phyloP scores from a whole-genome alignment of 2,797 vertebrate species.

The Crenuchus spilurus region DNA sequence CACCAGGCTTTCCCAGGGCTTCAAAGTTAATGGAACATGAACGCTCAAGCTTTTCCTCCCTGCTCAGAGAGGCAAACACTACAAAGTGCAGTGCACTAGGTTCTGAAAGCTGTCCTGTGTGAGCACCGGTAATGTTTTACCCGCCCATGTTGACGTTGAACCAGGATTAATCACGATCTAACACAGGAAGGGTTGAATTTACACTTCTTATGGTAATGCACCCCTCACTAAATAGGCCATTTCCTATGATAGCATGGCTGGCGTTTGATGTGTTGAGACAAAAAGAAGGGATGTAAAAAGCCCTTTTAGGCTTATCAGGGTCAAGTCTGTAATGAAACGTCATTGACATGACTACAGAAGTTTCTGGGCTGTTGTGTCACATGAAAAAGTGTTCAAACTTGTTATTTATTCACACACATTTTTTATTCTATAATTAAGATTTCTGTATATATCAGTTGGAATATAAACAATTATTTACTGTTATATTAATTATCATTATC shows the following conservation, averaged over 20 bases:
- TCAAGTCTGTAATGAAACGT: no score
- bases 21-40: conserved; percentile 46
- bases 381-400: no score
- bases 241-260: conserved; percentile 46
- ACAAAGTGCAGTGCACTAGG: conserved; percentile 1
- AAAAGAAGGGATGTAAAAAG: no score
- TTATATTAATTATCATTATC: no score
- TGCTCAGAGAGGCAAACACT: conserved; percentile 35
- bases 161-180: conserved; percentile 32
- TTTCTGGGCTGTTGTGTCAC: no score
- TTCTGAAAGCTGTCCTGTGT: conserved; percentile 14
- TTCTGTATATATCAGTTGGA: no score
- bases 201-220: conserved; percentile 47
- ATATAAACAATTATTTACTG: no score
- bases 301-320: no score
- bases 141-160: conserved; percentile 52
- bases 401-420: no score
- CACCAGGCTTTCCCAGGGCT: conserved; percentile 47
- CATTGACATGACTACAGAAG: no score
- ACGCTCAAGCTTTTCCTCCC: conserved; percentile 18
- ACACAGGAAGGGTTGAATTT: conserved; percentile 34
- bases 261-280: conserved; percentile 48
- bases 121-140: conserved; percentile 25
- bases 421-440: no score
- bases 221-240: conserved; percentile 40